Base-by-base conservation (phyloP, 2,888 invertebrate species). In the Empis livida region DNA sequence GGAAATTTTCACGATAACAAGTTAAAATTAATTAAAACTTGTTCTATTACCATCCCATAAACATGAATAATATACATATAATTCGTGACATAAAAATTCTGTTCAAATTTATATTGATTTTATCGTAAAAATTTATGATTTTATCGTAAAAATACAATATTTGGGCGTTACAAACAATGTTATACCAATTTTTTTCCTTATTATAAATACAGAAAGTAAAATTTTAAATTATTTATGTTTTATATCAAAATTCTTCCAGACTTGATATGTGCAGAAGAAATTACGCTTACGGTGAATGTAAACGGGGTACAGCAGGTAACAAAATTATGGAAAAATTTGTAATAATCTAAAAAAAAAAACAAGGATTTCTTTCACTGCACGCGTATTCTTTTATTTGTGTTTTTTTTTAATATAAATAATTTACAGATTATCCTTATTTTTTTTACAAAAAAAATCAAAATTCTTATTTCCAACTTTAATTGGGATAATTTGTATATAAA, bases 191-290 rank as follows among this genome's bases (percentile, higher is more conserved):
- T 20, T 5, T 20, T 20, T 5, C 20, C 20, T 20, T 20, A 20
- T 20, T 5, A 20, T 5, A 20, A 20, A 20, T 20, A 3, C 5
- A 20, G 20, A 20, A 20, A 20, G 20, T 20, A 5, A 5, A 20
- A 20, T 20, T 20, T 5, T 20, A 20, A 20, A 27, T 8, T 27
- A 27, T 27, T 27, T 27, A 8, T 27, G 5, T 27, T 27, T 27
- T 27, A 27, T 27, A 27, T 27, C 5, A 27, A 51, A 59, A 54
- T 56, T 53, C 71, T 87, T 88, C 73, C 90, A 92, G 92, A 88
- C 88, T 93, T 82, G 93, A 93, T 86, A 93, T 93, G 92, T 93
- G 93, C 86, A 85, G 93, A 77, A 82, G 92, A 78, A 84, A 89
- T 76, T 86, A 83, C 78, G 84, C 87, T 72, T 86, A 84, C 79